phyloP scores from a whole-genome alignment of 2,797 vertebrate species.

The Fistularia tabacaria region DNA sequence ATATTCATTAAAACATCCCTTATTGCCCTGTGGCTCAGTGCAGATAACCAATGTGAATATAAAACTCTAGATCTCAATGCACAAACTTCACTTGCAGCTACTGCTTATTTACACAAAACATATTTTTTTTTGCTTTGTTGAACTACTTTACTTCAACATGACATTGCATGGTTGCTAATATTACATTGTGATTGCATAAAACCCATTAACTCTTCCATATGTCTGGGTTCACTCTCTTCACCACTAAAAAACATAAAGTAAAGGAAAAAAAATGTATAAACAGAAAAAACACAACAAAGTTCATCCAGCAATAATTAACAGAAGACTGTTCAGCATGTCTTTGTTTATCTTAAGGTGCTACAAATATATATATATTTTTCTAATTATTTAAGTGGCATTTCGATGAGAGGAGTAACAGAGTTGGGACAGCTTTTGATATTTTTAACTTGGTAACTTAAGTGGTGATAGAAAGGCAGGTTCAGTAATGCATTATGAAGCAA shows the following conservation, averaged over 20 bases:
- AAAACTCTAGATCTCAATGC: slow-evolving; percentile 56
- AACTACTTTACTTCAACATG: slow-evolving; percentile 44
- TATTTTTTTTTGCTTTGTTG: slow-evolving; percentile 28
- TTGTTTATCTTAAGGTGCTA: slow-evolving; percentile 26
- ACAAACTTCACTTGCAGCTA: slow-evolving; percentile 50
- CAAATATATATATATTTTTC: slow-evolving; percentile 16
- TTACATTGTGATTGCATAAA: slow-evolving; percentile 57
- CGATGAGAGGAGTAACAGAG: slow-evolving; percentile 24
- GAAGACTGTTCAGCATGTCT: slow-evolving; percentile 17
- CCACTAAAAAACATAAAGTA: slow-evolving; percentile 35
- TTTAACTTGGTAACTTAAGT: slow-evolving; percentile 21
- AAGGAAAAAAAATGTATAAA: slow-evolving; percentile 5
- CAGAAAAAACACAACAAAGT: not conserved
- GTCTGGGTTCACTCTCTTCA: slow-evolving; percentile 34
- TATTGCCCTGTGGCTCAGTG: slow-evolving; percentile 39
- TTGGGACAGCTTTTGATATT: slow-evolving; percentile 14
- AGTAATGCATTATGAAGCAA: slow-evolving; percentile 48
- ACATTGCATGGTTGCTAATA: slow-evolving; percentile 38
- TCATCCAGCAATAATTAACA: slow-evolving; percentile 19
- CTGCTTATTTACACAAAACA: slow-evolving; percentile 49
- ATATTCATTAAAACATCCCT: slow-evolving; percentile 21
- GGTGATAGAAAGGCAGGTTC: slow-evolving; percentile 32
- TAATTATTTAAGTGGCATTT: slow-evolving; percentile 32
- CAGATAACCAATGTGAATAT: slow-evolving; percentile 53
- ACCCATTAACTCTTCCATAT: slow-evolving; percentile 32